Evolutionary conservation across 1,140 invertebrate genomes (phyloP), one percentile per base, ranked within the genome.

Genomic region (Lepidurus packardi): DNA sequence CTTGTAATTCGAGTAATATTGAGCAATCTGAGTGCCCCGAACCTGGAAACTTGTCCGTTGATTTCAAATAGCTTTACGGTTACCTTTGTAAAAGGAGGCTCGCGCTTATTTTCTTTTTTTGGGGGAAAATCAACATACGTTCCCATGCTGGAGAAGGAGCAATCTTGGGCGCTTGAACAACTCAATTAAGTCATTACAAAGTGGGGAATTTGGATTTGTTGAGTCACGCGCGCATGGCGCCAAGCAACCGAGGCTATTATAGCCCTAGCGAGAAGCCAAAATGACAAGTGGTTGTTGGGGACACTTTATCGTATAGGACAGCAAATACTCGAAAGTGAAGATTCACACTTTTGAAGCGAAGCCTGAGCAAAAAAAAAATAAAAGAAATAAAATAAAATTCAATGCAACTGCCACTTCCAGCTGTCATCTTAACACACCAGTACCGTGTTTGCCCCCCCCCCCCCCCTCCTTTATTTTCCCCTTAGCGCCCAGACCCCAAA

Each of bases 231-330:
- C 53, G 53, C 53, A 65, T 13, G 53, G 53, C 53, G 16, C 53
- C 13, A 65, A 16, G 16, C 34, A 34, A 34, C 34, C 34, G 34
- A 65, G 21, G 16, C 53, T 65, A 65, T 65, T 65, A 65, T 65
- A 65, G 34, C 53, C 53, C 13, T 65, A 13, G 21, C 53, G 53
- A 65, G 8, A 65, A 65, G 16, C 16, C 21, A n/a, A 65, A 65
- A 65, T 65, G 53, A 21, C 53, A 65, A 65, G 53, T 65, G 53
- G 53, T 65, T 65, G 53, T 65, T 65, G 53, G 53, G 53, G 53
- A 65, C 53, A 65, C 53, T 65, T 65, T 65, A 65, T 65, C 53
- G 53, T 21, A 16, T 65, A 65, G 21, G 53, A 65, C 53, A 65
- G 53, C 53, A 65, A 65, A 65, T 65, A 65, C 53, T 65, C 53